Conservation (phyloP, 2,888 invertebrate species). For the Eupithecia tripunctaria region DNA sequence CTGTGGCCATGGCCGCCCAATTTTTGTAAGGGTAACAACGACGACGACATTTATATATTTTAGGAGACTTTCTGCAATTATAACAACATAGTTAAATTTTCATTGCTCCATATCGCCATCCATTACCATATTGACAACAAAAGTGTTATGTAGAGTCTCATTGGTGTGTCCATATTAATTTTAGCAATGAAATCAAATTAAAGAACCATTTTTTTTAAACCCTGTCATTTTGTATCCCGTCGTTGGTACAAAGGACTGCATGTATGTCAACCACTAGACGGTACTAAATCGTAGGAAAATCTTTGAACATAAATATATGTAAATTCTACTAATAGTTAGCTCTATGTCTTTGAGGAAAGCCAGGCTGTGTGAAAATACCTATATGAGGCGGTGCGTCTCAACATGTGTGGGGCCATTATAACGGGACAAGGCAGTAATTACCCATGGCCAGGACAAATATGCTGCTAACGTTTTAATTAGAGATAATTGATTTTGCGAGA, state of each 20-base stretch:
- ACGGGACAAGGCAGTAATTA: constrained; percentile 60
- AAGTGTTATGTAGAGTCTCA: not conserved
- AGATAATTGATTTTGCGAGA: constrained; percentile 43
- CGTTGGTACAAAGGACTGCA: too few species aligned
- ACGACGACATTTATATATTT: not conserved
- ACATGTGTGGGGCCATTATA: constrained; percentile 72
- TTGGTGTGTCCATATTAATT: not conserved
- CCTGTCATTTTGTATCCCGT: too few species aligned
- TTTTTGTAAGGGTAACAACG: not conserved
- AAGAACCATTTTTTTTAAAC: not conserved
- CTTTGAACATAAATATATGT: not conserved
- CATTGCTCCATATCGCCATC: too few species aligned
- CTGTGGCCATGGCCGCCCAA: not conserved
- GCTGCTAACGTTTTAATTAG: constrained; percentile 55
- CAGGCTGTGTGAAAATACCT: constrained; percentile 70
- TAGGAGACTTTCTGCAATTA: not conserved
- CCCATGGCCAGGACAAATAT: constrained; percentile 52
- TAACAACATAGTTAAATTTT: not conserved
- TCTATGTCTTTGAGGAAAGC: constrained; percentile 60
- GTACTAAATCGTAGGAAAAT: too few species aligned
- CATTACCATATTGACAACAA: too few species aligned
- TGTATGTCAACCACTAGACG: too few species aligned
- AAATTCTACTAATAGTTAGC: not conserved
- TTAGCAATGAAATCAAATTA: not conserved
- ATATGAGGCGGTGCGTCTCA: constrained; percentile 59